A percentile compares a stretch with the other conserved stretches of the same genome.
Conservation (phyloP, 2,113 vertebrate genomes). For the Actinemys pallida region DNA sequence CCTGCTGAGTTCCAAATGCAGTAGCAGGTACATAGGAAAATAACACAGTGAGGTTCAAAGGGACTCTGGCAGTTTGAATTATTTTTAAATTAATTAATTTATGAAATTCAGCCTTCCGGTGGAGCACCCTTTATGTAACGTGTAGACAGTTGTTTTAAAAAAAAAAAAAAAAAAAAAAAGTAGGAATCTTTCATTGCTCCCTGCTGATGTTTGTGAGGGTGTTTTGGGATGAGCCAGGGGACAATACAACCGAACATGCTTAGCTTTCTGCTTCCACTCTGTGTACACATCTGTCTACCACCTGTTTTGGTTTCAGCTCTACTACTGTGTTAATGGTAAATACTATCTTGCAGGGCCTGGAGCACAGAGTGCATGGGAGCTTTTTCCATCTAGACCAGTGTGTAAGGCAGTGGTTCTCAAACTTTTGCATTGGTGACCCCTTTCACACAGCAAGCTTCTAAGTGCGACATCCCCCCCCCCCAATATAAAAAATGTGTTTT, state of each 20-base stretch:
- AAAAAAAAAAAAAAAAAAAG: too few relatives aligned
- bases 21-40: background rate
- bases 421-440: too few relatives aligned
- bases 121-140: background rate
- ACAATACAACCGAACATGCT: conserved; percentile 16
- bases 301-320: conserved; percentile 38
- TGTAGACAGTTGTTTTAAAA: background rate
- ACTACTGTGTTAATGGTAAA: conserved; percentile 8
- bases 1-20: background rate
- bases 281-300: conserved; percentile 16
- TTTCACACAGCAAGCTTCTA: too few relatives aligned
- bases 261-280: conserved; percentile 1
- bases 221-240: background rate
- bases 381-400: background rate
- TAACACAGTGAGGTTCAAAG: background rate
- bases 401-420: too few relatives aligned
- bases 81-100: background rate
- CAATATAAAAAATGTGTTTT: too few relatives aligned
- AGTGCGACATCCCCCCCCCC: too few relatives aligned
- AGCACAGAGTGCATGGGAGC: background rate
- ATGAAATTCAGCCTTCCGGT: background rate
- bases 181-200: background rate
- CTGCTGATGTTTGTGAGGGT: background rate
- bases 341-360: background rate
- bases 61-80: fast-evolving